Evolutionary conservation across 2,113 vertebrate species (phyloP).

Genomic region (Pipra filicauda): DNA sequence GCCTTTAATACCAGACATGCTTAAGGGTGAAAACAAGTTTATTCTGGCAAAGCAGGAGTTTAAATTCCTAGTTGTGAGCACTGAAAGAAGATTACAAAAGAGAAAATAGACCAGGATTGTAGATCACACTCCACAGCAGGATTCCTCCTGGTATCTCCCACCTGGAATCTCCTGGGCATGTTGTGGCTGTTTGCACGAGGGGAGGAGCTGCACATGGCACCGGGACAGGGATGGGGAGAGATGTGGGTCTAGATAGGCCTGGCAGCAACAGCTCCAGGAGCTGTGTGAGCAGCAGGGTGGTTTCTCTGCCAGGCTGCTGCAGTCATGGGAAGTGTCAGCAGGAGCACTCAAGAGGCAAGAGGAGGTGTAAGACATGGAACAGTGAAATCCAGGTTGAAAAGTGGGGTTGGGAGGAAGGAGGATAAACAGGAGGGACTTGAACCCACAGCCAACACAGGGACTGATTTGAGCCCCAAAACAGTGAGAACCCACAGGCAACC

Average conservation of each 20-base stretch:
- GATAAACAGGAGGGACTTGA: not conserved
- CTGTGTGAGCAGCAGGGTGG: not conserved
- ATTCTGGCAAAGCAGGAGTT: constrained; percentile 36
- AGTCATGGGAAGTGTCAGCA: not conserved
- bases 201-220: not conserved
- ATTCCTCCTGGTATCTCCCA: not conserved
- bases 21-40: constrained; percentile 40
- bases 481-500: not conserved
- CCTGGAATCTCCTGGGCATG: not conserved
- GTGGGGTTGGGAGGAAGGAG: not conserved
- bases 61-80: not conserved
- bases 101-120: not conserved
- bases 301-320: not conserved
- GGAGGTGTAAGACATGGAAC: not conserved
- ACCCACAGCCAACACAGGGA: not conserved
- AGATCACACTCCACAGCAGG: not conserved
- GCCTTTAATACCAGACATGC: constrained; percentile 32
- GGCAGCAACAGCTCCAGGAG: not conserved
- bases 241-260: not conserved
- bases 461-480: not conserved
- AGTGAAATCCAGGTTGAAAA: not conserved
- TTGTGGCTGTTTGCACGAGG: not conserved
- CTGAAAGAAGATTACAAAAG: not conserved
- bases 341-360: not conserved
- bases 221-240: not conserved